Percentiles rank a stretch among this genome's conserved stretches.
phyloP scores from a whole-genome alignment of 1,140 invertebrate species.

The Formica exsecta region DNA sequence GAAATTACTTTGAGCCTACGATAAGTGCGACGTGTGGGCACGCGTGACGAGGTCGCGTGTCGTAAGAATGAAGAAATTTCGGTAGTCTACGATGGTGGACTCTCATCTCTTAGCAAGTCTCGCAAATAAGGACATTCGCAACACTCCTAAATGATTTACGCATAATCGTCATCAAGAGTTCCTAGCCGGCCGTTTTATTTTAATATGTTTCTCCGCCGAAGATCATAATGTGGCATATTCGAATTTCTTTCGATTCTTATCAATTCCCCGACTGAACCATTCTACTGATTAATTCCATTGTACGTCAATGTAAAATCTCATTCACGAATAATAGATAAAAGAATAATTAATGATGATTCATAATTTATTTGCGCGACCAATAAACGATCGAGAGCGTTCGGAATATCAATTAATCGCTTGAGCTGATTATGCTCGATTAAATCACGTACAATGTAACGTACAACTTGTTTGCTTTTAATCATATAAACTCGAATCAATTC shows the following conservation, averaged over 20 bases:
- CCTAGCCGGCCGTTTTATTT: background rate
- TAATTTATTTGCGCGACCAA: background rate
- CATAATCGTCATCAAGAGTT: background rate
- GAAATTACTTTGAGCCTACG: no score
- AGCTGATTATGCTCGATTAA: background rate
- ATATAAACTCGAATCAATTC: background rate
- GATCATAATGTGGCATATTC: background rate
- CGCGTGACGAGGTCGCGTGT: background rate
- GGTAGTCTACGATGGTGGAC: background rate
- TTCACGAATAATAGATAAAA: background rate
- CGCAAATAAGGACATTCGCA: background rate
- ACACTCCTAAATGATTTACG: background rate
- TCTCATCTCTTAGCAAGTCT: background rate
- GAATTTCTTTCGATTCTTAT: background rate
- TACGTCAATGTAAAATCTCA: background rate
- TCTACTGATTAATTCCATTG: background rate
- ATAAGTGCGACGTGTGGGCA: no score
- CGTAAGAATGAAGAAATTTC: background rate
- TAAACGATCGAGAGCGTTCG: background rate
- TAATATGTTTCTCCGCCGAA: background rate
- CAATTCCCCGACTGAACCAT: no score
- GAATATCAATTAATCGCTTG: background rate
- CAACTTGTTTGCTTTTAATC: background rate
- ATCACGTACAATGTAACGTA: background rate
- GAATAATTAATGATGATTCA: background rate